Evolutionary conservation across 1,140 invertebrate genomes (phyloP), one percentile per base, ranked within the genome.

Genomic region (Camponotus vicinus): DNA sequence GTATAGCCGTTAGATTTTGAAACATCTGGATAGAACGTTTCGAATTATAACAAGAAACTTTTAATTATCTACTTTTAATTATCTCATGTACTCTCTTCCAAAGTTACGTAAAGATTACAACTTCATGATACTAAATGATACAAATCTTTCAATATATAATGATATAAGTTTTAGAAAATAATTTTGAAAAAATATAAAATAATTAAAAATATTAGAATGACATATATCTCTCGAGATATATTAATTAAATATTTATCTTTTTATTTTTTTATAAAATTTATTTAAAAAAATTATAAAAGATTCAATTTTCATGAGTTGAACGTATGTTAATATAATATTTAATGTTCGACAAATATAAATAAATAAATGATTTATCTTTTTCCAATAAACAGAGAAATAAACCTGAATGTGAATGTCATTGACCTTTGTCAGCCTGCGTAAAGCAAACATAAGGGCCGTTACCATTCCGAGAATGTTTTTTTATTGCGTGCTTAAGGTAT

Each of bases 401-500:
- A 73, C 78, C 59, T 70, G 8, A 78, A 57, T 1, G 6, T 27
- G 52, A 7, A 83, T 21, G 64, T 83, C 66, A 70, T 57, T 32
- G 40, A 83, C 79, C 79, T 73, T 73, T 37, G 27, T 21, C 57
- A 27, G 69, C 59, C 40, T 82, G 55, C 52, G 75, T 73, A 83
- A 83, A 73, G 27, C 69, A 73, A 73, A 75, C 79, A 83, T n/a
- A 8, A 13, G 79, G 40, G 18, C 67, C 67, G 55, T 71, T 83
- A 21, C 27, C 67, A 63, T 83, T 83, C n/a, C 27, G 55, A 75
- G 69, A 40, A 40, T 59, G 67, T 83, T 83, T 83, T 52, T 83
- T 83, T 73, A 75, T 75, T 63, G 69, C 69, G 40, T 83, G 32
- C 55, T 83, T 42, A 75, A 75, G 75, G 40, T 83, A 52, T 52